Evolutionary conservation across 2,797 vertebrate species (phyloP), one percentile per base, ranked within the genome.

Genomic region (Neomorphus geoffroyi): DNA sequence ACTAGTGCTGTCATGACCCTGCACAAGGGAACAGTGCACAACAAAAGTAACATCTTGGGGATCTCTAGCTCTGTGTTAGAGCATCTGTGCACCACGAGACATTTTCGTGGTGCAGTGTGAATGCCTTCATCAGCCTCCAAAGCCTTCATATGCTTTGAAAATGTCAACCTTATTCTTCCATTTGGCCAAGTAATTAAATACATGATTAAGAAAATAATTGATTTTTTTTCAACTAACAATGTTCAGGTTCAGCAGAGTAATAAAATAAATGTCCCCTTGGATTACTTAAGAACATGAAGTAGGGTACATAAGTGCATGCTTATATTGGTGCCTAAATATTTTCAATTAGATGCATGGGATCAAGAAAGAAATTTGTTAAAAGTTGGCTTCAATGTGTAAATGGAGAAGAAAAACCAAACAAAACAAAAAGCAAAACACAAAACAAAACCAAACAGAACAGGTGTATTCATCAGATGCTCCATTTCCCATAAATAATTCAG

Each of bases 31-130:
- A n/a, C 1, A 28, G 57, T 64, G 18, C 39, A 58, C 23, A 51
- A 28, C 1, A 1, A 43, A 14, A 0, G 0, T 27, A 41, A 22
- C 48, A 80, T 28, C 30, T 16, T 57, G n/a, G 27, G 35, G 12
- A 37, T 33, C 28, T 32, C 62, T 24, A 32, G 27, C 10, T 41
- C 39, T 41, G 39, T 41, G 39, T 14, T 41, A 41, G 39, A 41
- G 39, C 39, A 41, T 41, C 28, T 45, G 28, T 12, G 24, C 8
- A 18, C 13, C 14, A 16, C 1, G 1, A 2, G 7, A 23, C 14
- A 35, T 45, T 78, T 67, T 86, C n/a, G 45, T 1, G 0, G 39
- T 45, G 32, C 46, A 54, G 27, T 24, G 5, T 18, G 26, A 79
- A 32, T 3, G 1, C 8, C 32, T 43, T 11, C 23, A 26, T 37